These are phyloP conservation scores for Cichladusa arquata DNA, from an alignment of 2,113 vertebrate species.

Conservation along the genomic window DNA sequence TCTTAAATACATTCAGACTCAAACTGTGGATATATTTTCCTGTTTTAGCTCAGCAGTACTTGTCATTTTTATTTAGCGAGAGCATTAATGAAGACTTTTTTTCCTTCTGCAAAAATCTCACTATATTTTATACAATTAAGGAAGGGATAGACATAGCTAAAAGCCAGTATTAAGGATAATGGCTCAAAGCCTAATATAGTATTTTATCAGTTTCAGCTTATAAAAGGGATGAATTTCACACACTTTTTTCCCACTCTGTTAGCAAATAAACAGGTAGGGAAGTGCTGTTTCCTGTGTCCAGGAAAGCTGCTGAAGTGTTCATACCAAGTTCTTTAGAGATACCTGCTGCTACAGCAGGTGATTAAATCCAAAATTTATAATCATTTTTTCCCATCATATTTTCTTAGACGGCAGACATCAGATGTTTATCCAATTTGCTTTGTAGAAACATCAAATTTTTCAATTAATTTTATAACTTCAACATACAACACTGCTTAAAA, in stretches of 20 bases:
- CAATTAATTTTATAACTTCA: neutral
- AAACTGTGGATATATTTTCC: neutral
- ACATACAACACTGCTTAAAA: neutral
- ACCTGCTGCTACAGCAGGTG: neutral
- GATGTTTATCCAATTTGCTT: neutral
- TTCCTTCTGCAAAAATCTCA: neutral
- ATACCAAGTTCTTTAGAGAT: neutral
- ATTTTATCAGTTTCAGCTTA: neutral
- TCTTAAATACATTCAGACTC: neutral
- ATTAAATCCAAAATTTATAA: neutral
- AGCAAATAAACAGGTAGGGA: neutral
- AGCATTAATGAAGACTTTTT: neutral
- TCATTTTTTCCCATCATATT: neutral
- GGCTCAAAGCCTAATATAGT: neutral
- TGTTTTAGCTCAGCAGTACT: neutral
- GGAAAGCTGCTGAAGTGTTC: neutral
- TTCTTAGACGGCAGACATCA: neutral
- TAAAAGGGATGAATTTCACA: neutral
- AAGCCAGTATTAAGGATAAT: neutral
- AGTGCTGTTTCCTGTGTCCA: neutral
- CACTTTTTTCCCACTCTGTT: neutral
- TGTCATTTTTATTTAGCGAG: neutral
- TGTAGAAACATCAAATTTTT: neutral
- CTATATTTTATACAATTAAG: neutral
- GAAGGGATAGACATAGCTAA: neutral